Base-by-base conservation (phyloP, 2,888 invertebrate species). In the Ormyrus rosae region DNA sequence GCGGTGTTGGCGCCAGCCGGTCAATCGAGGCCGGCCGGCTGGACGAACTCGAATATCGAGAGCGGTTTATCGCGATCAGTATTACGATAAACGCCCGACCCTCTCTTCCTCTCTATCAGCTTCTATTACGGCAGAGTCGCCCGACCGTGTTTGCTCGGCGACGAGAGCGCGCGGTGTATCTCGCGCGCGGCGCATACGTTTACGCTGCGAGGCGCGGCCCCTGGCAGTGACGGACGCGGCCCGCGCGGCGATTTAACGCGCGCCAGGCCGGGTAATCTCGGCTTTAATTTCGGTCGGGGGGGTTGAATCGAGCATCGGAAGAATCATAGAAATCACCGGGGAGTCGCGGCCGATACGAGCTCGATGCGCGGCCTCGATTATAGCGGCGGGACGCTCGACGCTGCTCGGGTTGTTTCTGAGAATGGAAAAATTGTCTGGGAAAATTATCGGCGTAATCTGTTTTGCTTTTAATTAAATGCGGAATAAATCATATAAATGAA, bases 281-380 rank as follows among this genome's bases (percentile, higher is more conserved):
- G 88, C 84, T 88, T 88, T 88, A 87, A 88, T 88, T 87, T 88
- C 84, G 86, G 84, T 86, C 83, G 84, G 83, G 19, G 19, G 19
- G 19, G 86, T 86, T 88, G 86, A 88, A 88, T 87, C 87, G 85
- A 85, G 83, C 63, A 68, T 74, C 63, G 74, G 53, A 67, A 55
- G 72, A 53, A 60, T 58, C 56, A 10, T 51, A 64, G 69, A 51
- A 51, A 65, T 71, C 46, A 51, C 51, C 51, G 55, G 69, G 61
- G 65, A 69, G 34, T 34, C 34, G 34, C 34, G 4, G 34, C 34
- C 34, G 34, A 34, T 34, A 34, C 34, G 34, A 34, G 34, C 34
- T 34, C 34, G 34, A 34, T 34, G 34, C 34, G 34, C 34, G 34
- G 34, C 34, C 34, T 34, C 34, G 34, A 34, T 34, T 34, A 0